Evolutionary conservation across 2,888 invertebrate genomes (phyloP), one percentile per base, ranked within the genome.

Genomic region (Heliconius aoede): DNA sequence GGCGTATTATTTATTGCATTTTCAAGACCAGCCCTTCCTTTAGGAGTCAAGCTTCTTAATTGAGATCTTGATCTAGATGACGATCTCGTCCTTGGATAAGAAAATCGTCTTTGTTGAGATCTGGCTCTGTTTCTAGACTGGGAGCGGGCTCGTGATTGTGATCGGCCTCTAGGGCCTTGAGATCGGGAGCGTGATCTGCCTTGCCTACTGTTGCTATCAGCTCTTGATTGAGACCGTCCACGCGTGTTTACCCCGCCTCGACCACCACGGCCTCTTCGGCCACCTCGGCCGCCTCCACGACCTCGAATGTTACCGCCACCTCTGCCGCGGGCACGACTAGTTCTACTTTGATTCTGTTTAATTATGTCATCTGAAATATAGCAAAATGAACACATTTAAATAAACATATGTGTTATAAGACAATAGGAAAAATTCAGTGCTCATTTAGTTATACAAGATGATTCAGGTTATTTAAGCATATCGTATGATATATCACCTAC

Each of bases 11-110:
- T 36, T 5, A 55, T 26, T 30, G 62, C 68, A 75, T 75, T 73
- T 60, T 93, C 92, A 68, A 93, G 83, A 55, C 92, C 93, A 67
- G 91, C 93, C 83, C 93, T 86, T 15, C 91, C 91, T 84, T 90
- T 92, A 3, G 93, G 93, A 9, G 94, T 93, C 46, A 93, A 77
- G 3, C 90, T 87, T 80, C 91, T 86, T 3, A 88, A 81, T 79
- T 87, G 89, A 18, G 91, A 91, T 46, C 93, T 89, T n/a, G 92
- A 89, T 76, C 90, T 85, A 7, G 93, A 91, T 9, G 84, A 83
- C 8, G 92, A 92, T 73, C 91, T 86, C 0, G 85, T 85, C 40
- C 90, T 86, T 4, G 89, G 91, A 76, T 85, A 86, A 0, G 90
- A 89, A 32, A 86, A 86, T 36, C 85, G 86, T 69, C 82, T 82